phyloP scores from a whole-genome alignment of 2,797 vertebrate species.

The Pagetopsis macropterus region DNA sequence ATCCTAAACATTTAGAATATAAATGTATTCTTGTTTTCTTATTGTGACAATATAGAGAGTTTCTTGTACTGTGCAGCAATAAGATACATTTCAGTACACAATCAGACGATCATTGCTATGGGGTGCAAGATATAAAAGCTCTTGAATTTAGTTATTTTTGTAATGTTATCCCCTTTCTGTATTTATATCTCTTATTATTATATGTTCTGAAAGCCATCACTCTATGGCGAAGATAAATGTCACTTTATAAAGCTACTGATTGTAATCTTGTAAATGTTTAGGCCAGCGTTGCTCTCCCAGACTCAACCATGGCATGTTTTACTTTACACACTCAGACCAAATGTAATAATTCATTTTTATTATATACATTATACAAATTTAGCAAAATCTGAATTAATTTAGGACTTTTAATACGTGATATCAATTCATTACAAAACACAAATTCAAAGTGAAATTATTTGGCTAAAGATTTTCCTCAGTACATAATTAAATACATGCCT shows the following conservation, averaged over 20 bases:
- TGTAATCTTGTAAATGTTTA: constrained; percentile 73
- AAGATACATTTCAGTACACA: constrained; percentile 69
- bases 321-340: constrained; percentile 69
- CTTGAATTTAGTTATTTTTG: constrained; percentile 42
- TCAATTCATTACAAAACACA: constrained; percentile 7
- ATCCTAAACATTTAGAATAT: constrained; percentile 50
- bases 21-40: constrained; percentile 47
- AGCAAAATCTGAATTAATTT: constrained; percentile 41
- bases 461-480: constrained; percentile 8
- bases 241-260: constrained; percentile 84
- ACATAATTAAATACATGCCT: constrained; percentile 34
- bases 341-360: constrained; percentile 45
- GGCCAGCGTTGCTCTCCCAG: constrained; percentile 54
- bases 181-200: constrained; percentile 60
- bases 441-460: neutral
- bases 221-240: constrained; percentile 68
- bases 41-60: constrained; percentile 31
- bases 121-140: constrained; percentile 59
- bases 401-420: constrained; percentile 16
- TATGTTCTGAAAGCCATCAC: constrained; percentile 60
- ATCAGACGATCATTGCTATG: constrained; percentile 64
- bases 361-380: constrained; percentile 30
- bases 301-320: constrained; percentile 50
- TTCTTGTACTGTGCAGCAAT: constrained; percentile 66
- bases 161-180: constrained; percentile 50